Evolutionary conservation across 2,888 invertebrate genomes (phyloP).

Genomic region (Apodemia hepburni): DNA sequence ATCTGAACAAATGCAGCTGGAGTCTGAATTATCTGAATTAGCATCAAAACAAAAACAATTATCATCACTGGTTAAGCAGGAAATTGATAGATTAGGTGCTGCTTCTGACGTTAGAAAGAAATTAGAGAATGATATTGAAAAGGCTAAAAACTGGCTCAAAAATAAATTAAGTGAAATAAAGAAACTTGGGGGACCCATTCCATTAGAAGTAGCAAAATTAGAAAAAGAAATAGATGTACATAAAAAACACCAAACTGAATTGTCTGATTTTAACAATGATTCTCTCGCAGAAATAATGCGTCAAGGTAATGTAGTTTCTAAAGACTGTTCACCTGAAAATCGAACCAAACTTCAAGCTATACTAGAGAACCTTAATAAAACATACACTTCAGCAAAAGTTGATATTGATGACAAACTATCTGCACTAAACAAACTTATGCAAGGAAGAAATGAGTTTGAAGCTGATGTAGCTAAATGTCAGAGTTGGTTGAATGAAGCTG

Average conservation of each 20-base stretch:
- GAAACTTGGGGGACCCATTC: conserved; percentile 87
- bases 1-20: conserved; percentile 89
- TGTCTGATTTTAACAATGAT: conserved; percentile 88
- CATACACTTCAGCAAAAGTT: conserved; percentile 86
- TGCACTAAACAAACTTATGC: conserved; percentile 85
- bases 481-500: conserved; percentile 95
- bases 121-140: conserved; percentile 89
- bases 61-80: conserved; percentile 84
- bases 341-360: conserved; percentile 82
- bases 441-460: conserved; percentile 91
- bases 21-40: conserved; percentile 85
- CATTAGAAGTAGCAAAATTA: conserved; percentile 89
- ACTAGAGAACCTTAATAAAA: conserved; percentile 84
- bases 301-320: conserved; percentile 87
- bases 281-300: conserved; percentile 88
- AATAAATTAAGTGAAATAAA: conserved; percentile 87
- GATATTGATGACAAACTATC: conserved; percentile 87
- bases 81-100: conserved; percentile 85
- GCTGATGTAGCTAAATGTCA: conserved; percentile 89
- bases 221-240: conserved; percentile 89
- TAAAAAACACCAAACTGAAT: conserved; percentile 87
- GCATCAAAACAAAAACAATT: conserved; percentile 88
- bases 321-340: conserved; percentile 89
- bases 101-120: conserved; percentile 87
- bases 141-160: conserved; percentile 90